Conservation (phyloP, 1,140 invertebrate species). For the Caenorhabditis tropicalis region DNA sequence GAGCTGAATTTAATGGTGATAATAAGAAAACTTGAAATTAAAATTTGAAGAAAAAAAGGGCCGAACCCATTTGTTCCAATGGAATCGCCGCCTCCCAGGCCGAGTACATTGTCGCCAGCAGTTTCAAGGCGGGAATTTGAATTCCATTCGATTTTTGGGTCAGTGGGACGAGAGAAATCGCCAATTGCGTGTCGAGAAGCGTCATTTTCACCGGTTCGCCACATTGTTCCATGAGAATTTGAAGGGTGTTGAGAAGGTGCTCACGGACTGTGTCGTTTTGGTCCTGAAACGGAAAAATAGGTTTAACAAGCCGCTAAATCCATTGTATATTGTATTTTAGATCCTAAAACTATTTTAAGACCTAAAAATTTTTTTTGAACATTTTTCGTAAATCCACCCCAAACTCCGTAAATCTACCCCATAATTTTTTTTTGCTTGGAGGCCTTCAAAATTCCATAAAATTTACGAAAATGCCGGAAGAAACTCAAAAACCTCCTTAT, state of each 20-base stretch:
- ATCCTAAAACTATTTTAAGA: neutral
- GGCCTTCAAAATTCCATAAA: too few relatives aligned
- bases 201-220: neutral
- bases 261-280: conserved; percentile 39
- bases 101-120: neutral
- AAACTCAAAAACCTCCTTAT: neutral
- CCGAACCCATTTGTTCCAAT: conserved; percentile 3
- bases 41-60: too few relatives aligned
- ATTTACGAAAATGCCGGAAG: too few relatives aligned
- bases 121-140: conserved; percentile 28
- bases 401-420: too few relatives aligned
- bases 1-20: too few relatives aligned
- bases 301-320: too few relatives aligned
- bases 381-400: neutral
- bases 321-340: neutral
- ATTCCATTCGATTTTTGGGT: conserved; percentile 28
- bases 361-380: neutral
- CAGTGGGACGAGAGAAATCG: neutral
- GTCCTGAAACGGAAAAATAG: conserved; percentile 23
- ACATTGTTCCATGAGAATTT: conserved; percentile 19
- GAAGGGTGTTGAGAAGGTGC: neutral
- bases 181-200: neutral
- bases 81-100: neutral
- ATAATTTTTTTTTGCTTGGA: too few relatives aligned
- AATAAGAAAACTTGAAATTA: too few relatives aligned